Percentiles rank a stretch among this genome's conserved stretches.
phyloP scores from a whole-genome alignment of 2,888 invertebrate species.

The Conomelus anceps region DNA sequence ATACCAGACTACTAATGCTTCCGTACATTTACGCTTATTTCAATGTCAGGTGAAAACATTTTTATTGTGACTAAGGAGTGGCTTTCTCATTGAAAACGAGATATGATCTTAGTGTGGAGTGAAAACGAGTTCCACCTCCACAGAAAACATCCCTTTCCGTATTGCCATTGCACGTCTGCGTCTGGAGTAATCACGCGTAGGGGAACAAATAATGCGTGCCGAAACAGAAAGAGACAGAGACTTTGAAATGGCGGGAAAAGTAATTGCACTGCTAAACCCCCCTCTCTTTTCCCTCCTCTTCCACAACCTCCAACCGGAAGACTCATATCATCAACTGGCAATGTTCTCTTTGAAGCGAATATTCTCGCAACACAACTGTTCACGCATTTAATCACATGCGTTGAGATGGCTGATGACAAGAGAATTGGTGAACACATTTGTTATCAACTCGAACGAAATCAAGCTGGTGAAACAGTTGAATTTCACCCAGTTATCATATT shows the following conservation, averaged over 20 bases:
- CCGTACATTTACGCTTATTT: not conserved
- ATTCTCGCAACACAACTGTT: not conserved
- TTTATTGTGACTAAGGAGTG: not conserved
- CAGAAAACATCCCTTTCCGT: not conserved
- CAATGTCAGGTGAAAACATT: not conserved
- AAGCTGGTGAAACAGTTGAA: not conserved
- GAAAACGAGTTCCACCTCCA: not conserved
- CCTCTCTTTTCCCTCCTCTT: not conserved
- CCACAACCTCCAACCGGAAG: not conserved
- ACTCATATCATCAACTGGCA: not conserved
- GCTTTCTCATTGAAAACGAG: not conserved
- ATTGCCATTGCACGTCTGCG: not conserved
- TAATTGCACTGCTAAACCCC: not conserved
- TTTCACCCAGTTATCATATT: not conserved
- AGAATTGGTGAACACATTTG: not conserved
- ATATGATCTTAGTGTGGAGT: not conserved
- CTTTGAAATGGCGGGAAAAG: not conserved
- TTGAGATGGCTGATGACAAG: not conserved
- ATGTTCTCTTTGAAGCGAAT: not conserved
- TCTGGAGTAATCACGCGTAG: not conserved
- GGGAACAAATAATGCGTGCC: not conserved
- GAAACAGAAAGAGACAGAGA: not conserved
- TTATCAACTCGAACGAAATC: not conserved
- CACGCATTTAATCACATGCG: not conserved
- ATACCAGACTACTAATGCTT: not conserved